A percentile compares a stretch with the other conserved stretches of the same genome.
Evolutionary conservation across 2,888 invertebrate genomes (phyloP).

Genomic region (Automeris io): DNA sequence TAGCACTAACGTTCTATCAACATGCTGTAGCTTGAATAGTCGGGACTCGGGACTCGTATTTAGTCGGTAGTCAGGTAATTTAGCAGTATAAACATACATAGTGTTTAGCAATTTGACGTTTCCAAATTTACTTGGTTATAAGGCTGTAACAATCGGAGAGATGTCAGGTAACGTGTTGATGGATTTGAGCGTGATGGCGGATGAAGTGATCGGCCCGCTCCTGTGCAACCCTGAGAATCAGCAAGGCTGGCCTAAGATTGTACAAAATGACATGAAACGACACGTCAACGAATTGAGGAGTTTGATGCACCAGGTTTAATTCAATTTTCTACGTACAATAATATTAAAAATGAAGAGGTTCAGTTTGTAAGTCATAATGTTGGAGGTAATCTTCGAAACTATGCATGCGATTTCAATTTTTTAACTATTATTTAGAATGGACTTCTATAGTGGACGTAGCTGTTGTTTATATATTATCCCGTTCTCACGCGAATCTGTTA

Average conservation of each 20-base stretch:
- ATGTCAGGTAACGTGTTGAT: slow-evolving; percentile 83
- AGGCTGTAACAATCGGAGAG: slow-evolving; percentile 82
- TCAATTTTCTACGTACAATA: background rate
- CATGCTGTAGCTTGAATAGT: no score
- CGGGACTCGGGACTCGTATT: no score
- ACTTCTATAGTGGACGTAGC: no score
- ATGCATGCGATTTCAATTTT: no score
- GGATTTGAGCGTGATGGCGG: slow-evolving; percentile 81
- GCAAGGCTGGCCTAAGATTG: slow-evolving; percentile 83
- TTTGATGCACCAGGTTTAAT: slow-evolving; percentile 80
- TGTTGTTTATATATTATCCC: no score
- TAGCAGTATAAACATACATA: no score
- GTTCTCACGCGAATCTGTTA: no score
- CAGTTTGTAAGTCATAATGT: no score
- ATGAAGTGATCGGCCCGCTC: slow-evolving; percentile 84
- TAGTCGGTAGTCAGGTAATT: no score
- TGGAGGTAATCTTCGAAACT: no score
- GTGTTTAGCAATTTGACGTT: background rate
- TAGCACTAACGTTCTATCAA: no score
- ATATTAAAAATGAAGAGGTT: background rate
- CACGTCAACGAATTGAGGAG: slow-evolving; percentile 83
- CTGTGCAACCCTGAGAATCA: slow-evolving; percentile 84
- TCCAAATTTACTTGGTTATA: background rate
- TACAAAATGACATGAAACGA: slow-evolving; percentile 82
- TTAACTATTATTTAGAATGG: no score